A percentile compares a stretch with the other conserved stretches of the same genome.
Evolutionary conservation across 2,888 invertebrate genomes (phyloP).

Genomic region (Spilosoma lubricipeda): DNA sequence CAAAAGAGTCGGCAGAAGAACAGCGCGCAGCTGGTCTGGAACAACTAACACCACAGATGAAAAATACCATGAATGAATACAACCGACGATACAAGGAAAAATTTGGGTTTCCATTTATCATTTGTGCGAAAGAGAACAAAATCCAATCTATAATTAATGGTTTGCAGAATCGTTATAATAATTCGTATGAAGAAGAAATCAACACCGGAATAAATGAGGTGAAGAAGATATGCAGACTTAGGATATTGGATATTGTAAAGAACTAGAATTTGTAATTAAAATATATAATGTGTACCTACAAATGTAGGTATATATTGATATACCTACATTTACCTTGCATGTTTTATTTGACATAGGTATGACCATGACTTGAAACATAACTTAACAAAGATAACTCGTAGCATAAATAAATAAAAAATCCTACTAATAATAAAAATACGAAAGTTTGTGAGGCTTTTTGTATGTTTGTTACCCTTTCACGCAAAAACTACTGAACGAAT

Average conservation of each 20-base stretch:
- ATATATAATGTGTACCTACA: too few relatives aligned
- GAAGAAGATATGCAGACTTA: slow-evolving; percentile 88
- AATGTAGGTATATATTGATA: too few relatives aligned
- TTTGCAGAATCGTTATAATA: slow-evolving; percentile 83
- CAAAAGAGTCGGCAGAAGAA: slow-evolving; percentile 86
- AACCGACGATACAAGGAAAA: slow-evolving; percentile 86
- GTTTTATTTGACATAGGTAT: not conserved
- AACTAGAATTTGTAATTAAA: slow-evolving; percentile 18
- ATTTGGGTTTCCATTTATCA: slow-evolving; percentile 90
- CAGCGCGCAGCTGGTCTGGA: slow-evolving; percentile 86
- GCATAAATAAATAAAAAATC: not conserved
- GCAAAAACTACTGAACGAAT: too few relatives aligned
- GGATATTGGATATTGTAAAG: slow-evolving; percentile 84
- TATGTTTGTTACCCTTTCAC: too few relatives aligned
- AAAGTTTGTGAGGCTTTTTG: too few relatives aligned
- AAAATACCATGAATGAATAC: slow-evolving; percentile 75
- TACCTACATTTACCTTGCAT: not conserved
- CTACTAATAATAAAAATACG: too few relatives aligned
- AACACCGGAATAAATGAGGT: slow-evolving; percentile 87
- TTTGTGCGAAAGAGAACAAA: slow-evolving; percentile 88
- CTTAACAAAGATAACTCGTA: not conserved
- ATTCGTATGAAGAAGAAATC: slow-evolving; percentile 84
- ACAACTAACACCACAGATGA: slow-evolving; percentile 83
- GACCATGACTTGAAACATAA: not conserved
- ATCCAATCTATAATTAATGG: slow-evolving; percentile 86